These are phyloP conservation scores for Delia radicum DNA, from an alignment of 1,140 invertebrate genomes.

Conservation along the genomic window DNA sequence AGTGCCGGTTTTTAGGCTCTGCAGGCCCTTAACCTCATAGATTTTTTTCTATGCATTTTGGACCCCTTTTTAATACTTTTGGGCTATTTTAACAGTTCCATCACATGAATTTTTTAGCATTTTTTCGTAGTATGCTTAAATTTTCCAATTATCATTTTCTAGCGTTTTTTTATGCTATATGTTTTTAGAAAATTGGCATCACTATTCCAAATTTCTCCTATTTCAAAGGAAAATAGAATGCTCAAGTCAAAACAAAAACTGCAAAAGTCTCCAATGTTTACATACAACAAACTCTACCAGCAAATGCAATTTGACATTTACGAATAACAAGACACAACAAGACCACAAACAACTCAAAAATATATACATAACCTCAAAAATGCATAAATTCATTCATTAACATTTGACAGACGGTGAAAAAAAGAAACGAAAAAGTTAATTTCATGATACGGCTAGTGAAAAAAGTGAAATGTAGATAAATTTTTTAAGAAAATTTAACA, in stretches of 20 bases:
- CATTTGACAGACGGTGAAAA: background rate
- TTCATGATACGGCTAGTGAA: background rate
- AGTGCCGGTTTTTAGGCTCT: too few relatives aligned
- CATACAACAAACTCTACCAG: background rate
- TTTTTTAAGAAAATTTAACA: constrained; percentile 1
- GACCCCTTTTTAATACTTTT: too few relatives aligned
- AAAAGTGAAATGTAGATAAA: constrained; percentile 12
- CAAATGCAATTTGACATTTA: background rate
- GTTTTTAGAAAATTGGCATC: too few relatives aligned
- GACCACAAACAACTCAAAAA: too few relatives aligned
- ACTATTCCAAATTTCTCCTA: too few relatives aligned
- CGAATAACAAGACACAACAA: background rate
- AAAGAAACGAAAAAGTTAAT: background rate
- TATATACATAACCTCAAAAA: background rate
- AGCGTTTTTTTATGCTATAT: too few relatives aligned
- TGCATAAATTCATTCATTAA: background rate
- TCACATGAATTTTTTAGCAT: too few relatives aligned
- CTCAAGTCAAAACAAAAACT: background rate
- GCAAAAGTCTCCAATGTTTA: background rate
- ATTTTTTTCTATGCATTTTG: too few relatives aligned
- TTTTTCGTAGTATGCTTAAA: too few relatives aligned
- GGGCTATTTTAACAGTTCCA: too few relatives aligned
- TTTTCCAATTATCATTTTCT: too few relatives aligned
- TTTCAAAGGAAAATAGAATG: background rate
- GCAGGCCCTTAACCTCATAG: too few relatives aligned